Evolutionary conservation across 2,888 invertebrate species (phyloP), one percentile per base, ranked within the genome.

Genomic region (Sarcophaga carnaria): DNA sequence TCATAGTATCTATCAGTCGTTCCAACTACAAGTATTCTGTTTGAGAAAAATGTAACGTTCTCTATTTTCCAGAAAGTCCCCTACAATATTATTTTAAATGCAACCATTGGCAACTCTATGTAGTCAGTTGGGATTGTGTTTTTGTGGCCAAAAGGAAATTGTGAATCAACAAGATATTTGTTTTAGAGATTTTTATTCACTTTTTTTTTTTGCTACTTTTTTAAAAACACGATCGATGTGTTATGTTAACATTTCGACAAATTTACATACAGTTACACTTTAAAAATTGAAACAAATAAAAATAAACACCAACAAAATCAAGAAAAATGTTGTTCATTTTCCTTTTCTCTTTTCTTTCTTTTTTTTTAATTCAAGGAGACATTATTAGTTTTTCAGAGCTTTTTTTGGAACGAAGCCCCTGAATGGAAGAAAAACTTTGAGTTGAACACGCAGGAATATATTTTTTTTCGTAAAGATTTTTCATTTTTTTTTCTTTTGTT

Each of bases 191-290:
- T 74, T 82, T 78, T 72, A 4, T 45, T n/a, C 54, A 70, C 70
- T 37, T 11, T 67, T 79, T 67, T 79, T 20, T 79, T 82, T 71
- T 60, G 77, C 62, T 79, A 4, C 14, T 64, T 71, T 75, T 72
- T 22, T 63, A 69, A 84, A 84, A 84, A 84, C 87, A 87, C 87
- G 87, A 87, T 87, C 87, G 84, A 84, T 87, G 87, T 87, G 87
- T 87, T 87, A 79, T 87, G 81, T 84, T 81, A 87, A 87, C 87
- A 87, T 84, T 84, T 84, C 81, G 84, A 87, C 87, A 84, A 87
- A 87, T 87, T 87, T 87, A 87, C 87, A 87, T 87, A 86, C 83
- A 84, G 87, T 87, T 87, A 87, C 87, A 87, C 87, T 84, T 87
- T 81, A 87, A 83, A 81, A 74, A 78, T 75, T 80, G 70, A 74